Base-by-base conservation (phyloP, 2,888 invertebrate genomes). In the Coremacera marginata region DNA sequence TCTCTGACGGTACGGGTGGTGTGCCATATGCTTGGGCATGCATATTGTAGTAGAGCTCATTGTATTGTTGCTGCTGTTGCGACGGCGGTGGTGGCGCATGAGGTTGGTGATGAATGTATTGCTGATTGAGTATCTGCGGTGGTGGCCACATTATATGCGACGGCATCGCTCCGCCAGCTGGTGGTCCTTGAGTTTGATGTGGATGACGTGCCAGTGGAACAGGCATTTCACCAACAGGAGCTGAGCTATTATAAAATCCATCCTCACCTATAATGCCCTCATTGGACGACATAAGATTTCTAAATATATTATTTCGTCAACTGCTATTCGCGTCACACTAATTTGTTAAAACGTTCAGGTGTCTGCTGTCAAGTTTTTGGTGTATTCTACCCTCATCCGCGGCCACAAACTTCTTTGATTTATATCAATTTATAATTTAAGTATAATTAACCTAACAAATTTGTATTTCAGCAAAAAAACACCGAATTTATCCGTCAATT, bases 31-130 rank as follows among this genome's bases (percentile, higher is more conserved):
- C 83, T 57, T 84, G 79, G 27, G 84, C 85, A 16, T 85, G 80
- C 76, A 86, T 81, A 67, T 87, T 87, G 60, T 83, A 87, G 0
- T 85, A 76, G 72, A 83, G 84, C 78, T 87, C 87, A 80, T 87
- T 87, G 75, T 84, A 87, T 16, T 85, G 85, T 5, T 82, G 75
- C n/a, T 82, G 82, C 37, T 79, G 80, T 57, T 79, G 81, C n/a
- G 79, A 81, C 5, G 76, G 74, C 5, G 75, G 62, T 37, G 70
- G 72, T 49, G 78, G 79, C 16, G 34, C 60, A 25, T 77, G 81
- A 14, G 70, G 63, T 31, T 72, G 82, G 22, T 75, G 81, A 78
- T 77, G 71, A 19, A 78, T 60, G 67, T 52, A 79, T n/a, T 72
- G 78, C 34, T 75, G 77, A 70, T 71, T 70, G 19, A 55, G 78